Evolutionary conservation across 2,888 invertebrate species (phyloP).

Genomic region (Hololepta plana): DNA sequence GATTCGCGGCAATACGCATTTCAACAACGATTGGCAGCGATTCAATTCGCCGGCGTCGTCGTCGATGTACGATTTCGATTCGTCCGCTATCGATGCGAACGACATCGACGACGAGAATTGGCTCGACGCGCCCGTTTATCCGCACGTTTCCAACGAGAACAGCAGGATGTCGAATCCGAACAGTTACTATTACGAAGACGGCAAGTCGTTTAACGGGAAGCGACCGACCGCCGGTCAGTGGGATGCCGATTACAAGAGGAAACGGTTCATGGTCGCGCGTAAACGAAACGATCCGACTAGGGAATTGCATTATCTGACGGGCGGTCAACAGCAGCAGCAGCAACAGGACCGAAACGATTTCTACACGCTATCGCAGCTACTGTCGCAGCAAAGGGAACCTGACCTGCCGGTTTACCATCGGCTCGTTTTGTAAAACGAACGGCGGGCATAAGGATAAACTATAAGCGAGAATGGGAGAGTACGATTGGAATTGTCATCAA

Average conservation of each 20-base stretch:
- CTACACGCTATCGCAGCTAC: conserved; percentile 30
- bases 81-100: too few species aligned
- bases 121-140: conserved; percentile 39
- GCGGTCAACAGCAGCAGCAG: conserved; percentile 25
- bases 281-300: conserved; percentile 29
- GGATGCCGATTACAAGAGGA: conserved; percentile 21
- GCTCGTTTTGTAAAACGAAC: conserved; percentile 41
- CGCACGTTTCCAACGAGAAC: conserved; percentile 21
- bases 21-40: conserved; percentile 32
- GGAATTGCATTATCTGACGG: conserved; percentile 19
- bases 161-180: conserved; percentile 21
- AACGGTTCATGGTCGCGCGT: conserved; percentile 43
- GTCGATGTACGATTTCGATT: conserved; percentile 25
- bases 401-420: conserved; percentile 41
- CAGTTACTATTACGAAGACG: conserved; percentile 14
- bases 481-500: too few species aligned
- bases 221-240: conserved; percentile 15
- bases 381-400: conserved; percentile 31
- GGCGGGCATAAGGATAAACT: conserved; percentile 5
- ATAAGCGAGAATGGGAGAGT: too few species aligned
- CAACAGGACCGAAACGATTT: conserved; percentile 10
- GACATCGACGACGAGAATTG: conserved; percentile 36
- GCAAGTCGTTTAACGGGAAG: conserved; percentile 11
- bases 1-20: too few species aligned
- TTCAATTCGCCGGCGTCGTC: too few species aligned